Percentiles rank a stretch among this genome's conserved stretches.
phyloP scores from a whole-genome alignment of 2,113 vertebrate species.

The Pseudopodoces humilis region DNA sequence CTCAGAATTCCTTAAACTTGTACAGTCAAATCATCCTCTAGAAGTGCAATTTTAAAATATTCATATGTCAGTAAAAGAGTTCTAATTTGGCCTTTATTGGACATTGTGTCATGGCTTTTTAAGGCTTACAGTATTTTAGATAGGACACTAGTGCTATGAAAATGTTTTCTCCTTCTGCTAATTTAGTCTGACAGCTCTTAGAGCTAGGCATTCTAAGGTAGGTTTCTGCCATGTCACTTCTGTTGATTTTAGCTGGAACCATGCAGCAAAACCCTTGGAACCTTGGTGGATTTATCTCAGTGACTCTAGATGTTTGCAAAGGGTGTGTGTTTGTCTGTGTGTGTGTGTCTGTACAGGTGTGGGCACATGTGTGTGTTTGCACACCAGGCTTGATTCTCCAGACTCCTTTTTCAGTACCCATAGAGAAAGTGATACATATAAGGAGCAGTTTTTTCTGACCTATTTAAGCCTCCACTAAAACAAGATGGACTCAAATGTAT shows the following conservation, averaged over 20 bases:
- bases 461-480: neutral
- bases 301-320: neutral
- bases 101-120: neutral
- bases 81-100: neutral
- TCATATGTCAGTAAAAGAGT: neutral
- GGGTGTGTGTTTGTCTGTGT: neutral
- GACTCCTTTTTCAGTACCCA: neutral
- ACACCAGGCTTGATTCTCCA: neutral
- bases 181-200: neutral
- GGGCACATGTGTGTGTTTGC: neutral
- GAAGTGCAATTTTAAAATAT: constrained; percentile 51
- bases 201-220: neutral
- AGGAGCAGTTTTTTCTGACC: neutral
- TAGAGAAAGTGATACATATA: neutral
- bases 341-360: too few species aligned
- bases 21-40: constrained; percentile 34
- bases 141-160: neutral
- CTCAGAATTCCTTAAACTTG: constrained; percentile 9
- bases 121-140: constrained; percentile 18
- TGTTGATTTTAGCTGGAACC: neutral
- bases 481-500: neutral
- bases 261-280: neutral
- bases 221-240: neutral
- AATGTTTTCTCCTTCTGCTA: neutral
- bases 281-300: neutral